Base-by-base conservation (phyloP, 2,113 vertebrate species). In the Pantherophis guttatus region DNA sequence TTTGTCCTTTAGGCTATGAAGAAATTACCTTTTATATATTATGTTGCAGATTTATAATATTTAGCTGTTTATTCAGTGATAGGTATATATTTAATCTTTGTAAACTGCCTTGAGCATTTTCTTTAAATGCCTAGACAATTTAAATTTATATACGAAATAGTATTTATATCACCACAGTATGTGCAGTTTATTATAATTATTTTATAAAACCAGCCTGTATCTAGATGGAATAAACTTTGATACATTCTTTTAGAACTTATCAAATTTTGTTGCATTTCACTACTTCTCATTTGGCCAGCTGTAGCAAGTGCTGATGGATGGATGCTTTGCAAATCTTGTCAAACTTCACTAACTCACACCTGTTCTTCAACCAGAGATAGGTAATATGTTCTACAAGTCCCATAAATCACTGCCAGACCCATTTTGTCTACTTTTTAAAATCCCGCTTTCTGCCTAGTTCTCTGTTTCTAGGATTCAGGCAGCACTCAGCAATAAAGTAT, bases 261-360 rank as follows among this genome's bases (percentile, higher is more conserved):
- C 48, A 86, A 81, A 62, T 59, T 62, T 90, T 59, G 92, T 90
- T 65, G 44, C 57, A 86, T 93, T n/a, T 93, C 75, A 53, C 75
- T 90, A 65, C 81, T 52, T 54, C 88, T 87, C 81, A 39, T 93
- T 48, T 90, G 89, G 57, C 92, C 81, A 90, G 89, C 92, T 93
- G 92, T 33, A 21, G 88, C 44, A 62, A 39, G 55, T 15, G 88
- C 75, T 90, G 89, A 87, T 93, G 58, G 88, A 93, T 93, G 89
- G 50, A 90, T 44, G 65, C 89, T 85, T 48, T 65, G 89, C 48
- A 55, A 86, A 86, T 87, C 57, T 57, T 90, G 57, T 87, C 88
- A 93, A 58, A 90, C 75, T 93, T 90, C 92, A 90, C 92, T 90
- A 54, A 90, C 81, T 90, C 75, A 87, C 92, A 93, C 92, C 89